These are phyloP conservation scores for Lutjanus campechanus DNA, from an alignment of 2,797 vertebrate species.

Conservation along the genomic window DNA sequence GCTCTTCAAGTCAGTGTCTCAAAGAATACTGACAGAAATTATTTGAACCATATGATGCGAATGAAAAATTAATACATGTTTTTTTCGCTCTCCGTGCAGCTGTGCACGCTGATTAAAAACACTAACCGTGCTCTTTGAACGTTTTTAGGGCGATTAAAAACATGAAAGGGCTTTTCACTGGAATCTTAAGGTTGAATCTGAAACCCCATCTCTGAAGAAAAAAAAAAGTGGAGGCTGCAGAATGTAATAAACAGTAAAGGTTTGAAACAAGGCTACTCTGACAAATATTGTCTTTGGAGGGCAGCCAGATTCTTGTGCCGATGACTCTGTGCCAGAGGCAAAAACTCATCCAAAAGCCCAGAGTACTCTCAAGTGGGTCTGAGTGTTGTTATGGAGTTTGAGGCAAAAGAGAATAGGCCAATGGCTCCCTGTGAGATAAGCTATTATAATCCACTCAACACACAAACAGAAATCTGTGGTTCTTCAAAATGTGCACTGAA, in stretches of 20 bases:
- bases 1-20: conserved; percentile 53
- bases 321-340: conserved; percentile 80
- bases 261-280: conserved; percentile 83
- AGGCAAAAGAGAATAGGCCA: conserved; percentile 77
- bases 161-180: conserved; percentile 63
- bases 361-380: conserved; percentile 83
- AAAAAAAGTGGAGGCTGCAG: conserved; percentile 58
- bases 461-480: conserved; percentile 53
- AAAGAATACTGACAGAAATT: conserved; percentile 49
- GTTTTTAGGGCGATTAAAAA: conserved; percentile 69
- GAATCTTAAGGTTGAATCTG: conserved; percentile 68
- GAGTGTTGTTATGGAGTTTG: conserved; percentile 86
- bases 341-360: conserved; percentile 78
- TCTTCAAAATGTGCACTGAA: conserved; percentile 47
- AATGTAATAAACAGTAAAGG: conserved; percentile 84
- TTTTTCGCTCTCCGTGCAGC: conserved; percentile 52
- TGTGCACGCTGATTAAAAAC: conserved; percentile 75
- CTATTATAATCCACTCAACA: conserved; percentile 76
- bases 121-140: conserved; percentile 60
- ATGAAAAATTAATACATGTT: conserved; percentile 63
- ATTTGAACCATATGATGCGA: conserved; percentile 73
- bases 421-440: conserved; percentile 75
- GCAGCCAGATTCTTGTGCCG: conserved; percentile 80
- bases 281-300: conserved; percentile 87
- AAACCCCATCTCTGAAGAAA: conserved; percentile 62